phyloP scores from a whole-genome alignment of 2,888 invertebrate genomes.

The Patella pellucida region DNA sequence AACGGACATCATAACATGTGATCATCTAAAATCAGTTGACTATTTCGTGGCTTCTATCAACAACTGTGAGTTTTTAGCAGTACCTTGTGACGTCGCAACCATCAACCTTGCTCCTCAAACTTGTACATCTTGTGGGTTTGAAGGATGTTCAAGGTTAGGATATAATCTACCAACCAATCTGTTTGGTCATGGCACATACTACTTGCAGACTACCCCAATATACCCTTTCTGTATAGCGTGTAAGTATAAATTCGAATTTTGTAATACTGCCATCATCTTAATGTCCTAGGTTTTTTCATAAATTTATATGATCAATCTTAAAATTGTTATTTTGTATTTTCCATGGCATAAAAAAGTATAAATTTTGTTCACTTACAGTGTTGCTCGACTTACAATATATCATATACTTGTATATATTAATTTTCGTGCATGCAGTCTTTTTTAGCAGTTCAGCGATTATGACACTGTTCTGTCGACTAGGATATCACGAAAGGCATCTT shows the following conservation, averaged over 20 bases:
- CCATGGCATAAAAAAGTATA: too few species aligned
- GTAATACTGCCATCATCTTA: too few species aligned
- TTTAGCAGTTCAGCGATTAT: too few species aligned
- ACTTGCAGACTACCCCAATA: background rate
- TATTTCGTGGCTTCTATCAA: background rate
- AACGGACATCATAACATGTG: background rate
- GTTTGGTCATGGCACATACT: background rate
- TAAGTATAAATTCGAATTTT: background rate
- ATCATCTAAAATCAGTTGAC: background rate
- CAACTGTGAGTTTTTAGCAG: constrained; percentile 6
- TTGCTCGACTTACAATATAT: too few species aligned
- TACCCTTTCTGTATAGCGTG: background rate
- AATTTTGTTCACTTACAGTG: too few species aligned
- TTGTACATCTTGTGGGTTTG: background rate
- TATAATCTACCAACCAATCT: background rate
- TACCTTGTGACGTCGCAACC: background rate
- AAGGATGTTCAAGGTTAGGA: constrained; percentile 1
- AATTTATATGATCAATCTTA: too few species aligned
- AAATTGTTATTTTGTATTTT: too few species aligned
- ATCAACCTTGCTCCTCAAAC: background rate
- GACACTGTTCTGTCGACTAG: too few species aligned
- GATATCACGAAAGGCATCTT: too few species aligned
- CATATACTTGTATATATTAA: too few species aligned
- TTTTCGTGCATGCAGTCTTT: too few species aligned
- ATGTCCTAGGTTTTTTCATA: too few species aligned